Evolutionary conservation across 64 coral and sea anemone genomes (phyloP).

Genomic region (Montipora efflorescens): DNA sequence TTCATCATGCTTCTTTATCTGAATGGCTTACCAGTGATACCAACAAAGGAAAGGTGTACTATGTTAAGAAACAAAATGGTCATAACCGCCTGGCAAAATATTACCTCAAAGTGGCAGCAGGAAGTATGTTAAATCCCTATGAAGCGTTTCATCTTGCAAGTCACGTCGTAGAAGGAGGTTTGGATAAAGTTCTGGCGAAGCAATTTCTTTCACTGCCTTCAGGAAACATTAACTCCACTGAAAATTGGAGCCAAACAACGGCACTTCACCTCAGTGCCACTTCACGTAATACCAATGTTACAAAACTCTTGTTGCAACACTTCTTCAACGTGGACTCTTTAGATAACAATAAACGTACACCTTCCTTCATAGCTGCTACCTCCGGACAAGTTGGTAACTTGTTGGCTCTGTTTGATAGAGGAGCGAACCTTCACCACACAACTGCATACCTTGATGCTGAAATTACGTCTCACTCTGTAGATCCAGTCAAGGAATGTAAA

Average conservation of each 20-base stretch:
- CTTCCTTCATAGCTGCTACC: conserved; percentile 73
- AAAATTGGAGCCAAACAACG: conserved; percentile 37
- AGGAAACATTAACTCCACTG: conserved; percentile 18
- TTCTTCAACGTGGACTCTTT: conserved; percentile 62
- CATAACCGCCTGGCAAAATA: conserved; percentile 73
- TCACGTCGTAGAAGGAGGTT: conserved; percentile 63
- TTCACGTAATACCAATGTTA: background rate
- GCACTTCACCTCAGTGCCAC: conserved; percentile 73
- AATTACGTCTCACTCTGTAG: background rate
- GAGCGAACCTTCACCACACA: conserved; percentile 49
- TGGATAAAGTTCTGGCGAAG: background rate
- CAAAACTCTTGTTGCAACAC: conserved; percentile 34
- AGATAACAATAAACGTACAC: conserved; percentile 61
- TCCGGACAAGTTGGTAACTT: conserved; percentile 28
- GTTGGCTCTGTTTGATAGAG: conserved; percentile 32
- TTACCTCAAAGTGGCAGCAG: background rate
- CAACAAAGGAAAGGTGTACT: conserved; percentile 66
- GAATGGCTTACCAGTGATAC: conserved; percentile 82
- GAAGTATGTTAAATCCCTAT: background rate
- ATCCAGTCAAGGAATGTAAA: conserved; percentile 59
- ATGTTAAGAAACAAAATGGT: conserved; percentile 60
- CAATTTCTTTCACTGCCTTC: conserved; percentile 57
- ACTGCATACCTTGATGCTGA: conserved; percentile 28
- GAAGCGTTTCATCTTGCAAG: conserved; percentile 63
- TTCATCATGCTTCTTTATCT: conserved; percentile 77